Evolutionary conservation across 2,797 vertebrate genomes (phyloP).

Genomic region (Cossypha heuglini): DNA sequence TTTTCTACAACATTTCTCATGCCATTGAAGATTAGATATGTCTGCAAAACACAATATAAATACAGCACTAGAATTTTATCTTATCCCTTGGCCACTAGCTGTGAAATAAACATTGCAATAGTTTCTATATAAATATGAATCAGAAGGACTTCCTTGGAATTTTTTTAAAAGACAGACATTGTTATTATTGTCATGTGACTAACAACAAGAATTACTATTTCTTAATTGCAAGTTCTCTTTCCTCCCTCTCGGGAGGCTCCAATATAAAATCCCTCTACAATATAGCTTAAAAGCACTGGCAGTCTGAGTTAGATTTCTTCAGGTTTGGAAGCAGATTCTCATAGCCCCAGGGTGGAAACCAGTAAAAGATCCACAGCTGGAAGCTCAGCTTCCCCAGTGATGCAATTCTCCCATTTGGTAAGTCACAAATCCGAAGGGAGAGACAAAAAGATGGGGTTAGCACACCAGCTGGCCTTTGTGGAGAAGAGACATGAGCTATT

Average conservation of each 20-base stretch:
- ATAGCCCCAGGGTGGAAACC: background rate
- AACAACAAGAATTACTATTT: conserved; percentile 11
- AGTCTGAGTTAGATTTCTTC: background rate
- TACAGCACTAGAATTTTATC: conserved; percentile 60
- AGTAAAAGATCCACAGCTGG: background rate
- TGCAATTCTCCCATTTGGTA: background rate
- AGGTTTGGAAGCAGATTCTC: background rate
- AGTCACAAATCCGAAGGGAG: background rate
- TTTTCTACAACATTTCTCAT: conserved; percentile 65
- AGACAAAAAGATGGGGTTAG: background rate
- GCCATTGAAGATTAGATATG: conserved; percentile 63
- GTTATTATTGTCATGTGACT: background rate
- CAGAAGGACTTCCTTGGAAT: background rate
- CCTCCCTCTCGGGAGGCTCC: background rate
- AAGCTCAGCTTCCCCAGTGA: background rate
- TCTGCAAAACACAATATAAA: conserved; percentile 70
- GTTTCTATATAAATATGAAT: conserved; percentile 49
- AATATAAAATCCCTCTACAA: background rate
- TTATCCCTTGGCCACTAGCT: conserved; percentile 56
- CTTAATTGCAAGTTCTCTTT: conserved; percentile 43
- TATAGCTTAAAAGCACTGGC: background rate
- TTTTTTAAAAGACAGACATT: background rate
- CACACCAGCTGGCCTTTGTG: background rate
- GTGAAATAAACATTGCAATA: conserved; percentile 57
- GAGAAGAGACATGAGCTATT: background rate